Evolutionary conservation across 2,797 vertebrate genomes (phyloP), one percentile per base, ranked within the genome.

Genomic region (Cossypha heuglini): DNA sequence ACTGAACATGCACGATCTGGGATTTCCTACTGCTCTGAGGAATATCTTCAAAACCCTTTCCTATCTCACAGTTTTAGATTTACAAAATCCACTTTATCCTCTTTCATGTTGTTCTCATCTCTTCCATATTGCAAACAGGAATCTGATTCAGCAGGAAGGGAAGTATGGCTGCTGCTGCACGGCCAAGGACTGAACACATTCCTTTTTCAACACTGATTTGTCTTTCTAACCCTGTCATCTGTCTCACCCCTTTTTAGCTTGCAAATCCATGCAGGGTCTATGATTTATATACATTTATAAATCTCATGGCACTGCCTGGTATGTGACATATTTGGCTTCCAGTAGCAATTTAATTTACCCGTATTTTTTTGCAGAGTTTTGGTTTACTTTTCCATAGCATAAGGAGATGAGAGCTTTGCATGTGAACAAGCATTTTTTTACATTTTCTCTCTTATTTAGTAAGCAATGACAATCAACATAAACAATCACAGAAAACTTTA

Each of bases 1-100:
- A 40, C 28, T 24, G 15, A 66, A 71, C 35, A 37, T 13, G 16
- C 16, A 28, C 0, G 0, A 11, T 19, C 24, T 19, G 16, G 6
- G n/a, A 54, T 68, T 67, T 86, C 49, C 49, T 21, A 8, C 7
- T 62, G 79, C 42, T 83, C 33, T 58, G 35, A 68, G 24, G 82
- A 68, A 24, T 24, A 40, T 7, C 25, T 58, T 48, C 61, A 83
- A 29, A 79, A 38, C 26, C 40, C 4, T 67, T 9, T 54, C 17
- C 31, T 7, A 52, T 3, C 38, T 33, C 57, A 35, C 6, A 48
- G 38, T 29, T 71, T 71, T 6, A 43, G 16, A 20, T 84, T 78
- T 63, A 64, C 24, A 64, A 35, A 78, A 77, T 21, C 16, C 17
- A 20, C 4, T 69, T 68, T 25, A 11, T 51, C 43, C 28, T 43